Evolutionary conservation across 2,113 vertebrate species (phyloP).

Genomic region (zebrafish (Danio rerio)): DNA sequence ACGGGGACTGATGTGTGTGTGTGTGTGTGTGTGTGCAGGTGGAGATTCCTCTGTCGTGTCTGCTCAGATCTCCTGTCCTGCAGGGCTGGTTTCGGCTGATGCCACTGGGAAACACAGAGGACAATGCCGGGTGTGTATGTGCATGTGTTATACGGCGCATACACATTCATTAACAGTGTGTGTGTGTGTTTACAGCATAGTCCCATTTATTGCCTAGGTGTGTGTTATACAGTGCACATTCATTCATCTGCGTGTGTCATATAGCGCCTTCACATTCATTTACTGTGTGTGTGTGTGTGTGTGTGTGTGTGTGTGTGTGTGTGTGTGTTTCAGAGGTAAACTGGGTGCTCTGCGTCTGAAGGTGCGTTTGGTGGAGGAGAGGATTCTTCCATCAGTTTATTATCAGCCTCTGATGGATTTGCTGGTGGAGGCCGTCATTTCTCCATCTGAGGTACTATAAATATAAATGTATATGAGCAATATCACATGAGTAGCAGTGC

Average conservation of each 20-base stretch:
- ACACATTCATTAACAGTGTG: slow-evolving; percentile 18
- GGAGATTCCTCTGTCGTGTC: slow-evolving; percentile 78
- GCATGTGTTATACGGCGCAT: slow-evolving; percentile 8
- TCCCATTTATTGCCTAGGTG: too few relatives aligned
- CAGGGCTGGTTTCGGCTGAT: slow-evolving; percentile 89
- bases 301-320: slow-evolving; percentile 5
- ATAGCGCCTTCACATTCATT: slow-evolving; percentile 6
- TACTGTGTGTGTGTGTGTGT: slow-evolving; percentile 14
- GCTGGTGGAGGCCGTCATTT: slow-evolving; percentile 82
- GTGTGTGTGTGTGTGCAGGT: slow-evolving; percentile 72
- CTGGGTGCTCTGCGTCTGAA: slow-evolving; percentile 88
- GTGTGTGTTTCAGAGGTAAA: slow-evolving; percentile 71
- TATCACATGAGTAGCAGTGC: too few relatives aligned
- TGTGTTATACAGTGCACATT: too few relatives aligned
- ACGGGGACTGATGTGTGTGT: neutral
- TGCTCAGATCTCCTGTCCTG: slow-evolving; percentile 72
- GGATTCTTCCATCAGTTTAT: slow-evolving; percentile 78
- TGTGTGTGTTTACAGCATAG: too few relatives aligned
- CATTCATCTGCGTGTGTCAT: too few relatives aligned
- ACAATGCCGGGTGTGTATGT: slow-evolving; percentile 74
- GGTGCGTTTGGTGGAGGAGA: slow-evolving; percentile 84
- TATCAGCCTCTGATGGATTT: slow-evolving; percentile 86
- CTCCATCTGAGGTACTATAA: slow-evolving; percentile 70
- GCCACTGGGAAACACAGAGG: slow-evolving; percentile 79
- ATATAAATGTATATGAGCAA: too few relatives aligned